Percentiles rank a stretch among this genome's conserved stretches.
These are phyloP conservation scores for Hirtodrosophila confusa DNA, from an alignment of 2,888 invertebrate species.

Conservation along the genomic window DNA sequence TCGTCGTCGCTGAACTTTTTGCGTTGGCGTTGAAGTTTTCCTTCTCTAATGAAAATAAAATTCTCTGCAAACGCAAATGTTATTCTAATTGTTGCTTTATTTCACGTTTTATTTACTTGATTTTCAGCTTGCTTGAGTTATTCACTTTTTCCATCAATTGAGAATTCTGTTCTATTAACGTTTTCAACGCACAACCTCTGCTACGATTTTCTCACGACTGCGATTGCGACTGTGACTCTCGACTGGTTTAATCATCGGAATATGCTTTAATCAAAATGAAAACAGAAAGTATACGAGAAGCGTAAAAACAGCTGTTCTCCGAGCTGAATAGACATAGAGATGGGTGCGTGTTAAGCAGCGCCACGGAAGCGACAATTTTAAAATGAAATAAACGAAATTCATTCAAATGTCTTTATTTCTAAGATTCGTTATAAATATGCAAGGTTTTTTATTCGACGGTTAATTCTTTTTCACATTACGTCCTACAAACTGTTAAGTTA, in stretches of 20 bases:
- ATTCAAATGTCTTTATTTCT: too few relatives aligned
- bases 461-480: too few relatives aligned
- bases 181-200: slow-evolving; percentile 35
- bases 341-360: slow-evolving; percentile 23
- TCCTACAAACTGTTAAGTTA: too few relatives aligned
- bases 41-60: slow-evolving; percentile 14
- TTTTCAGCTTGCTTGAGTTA: background rate
- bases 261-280: slow-evolving; percentile 76
- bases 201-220: slow-evolving; percentile 48
- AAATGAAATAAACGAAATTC: too few relatives aligned
- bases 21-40: slow-evolving; percentile 28
- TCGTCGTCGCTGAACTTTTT: slow-evolving; percentile 15
- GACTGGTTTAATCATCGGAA: slow-evolving; percentile 74
- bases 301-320: slow-evolving; percentile 67
- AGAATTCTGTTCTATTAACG: slow-evolving; percentile 18
- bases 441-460: too few relatives aligned
- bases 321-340: slow-evolving; percentile 46
- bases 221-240: slow-evolving; percentile 50
- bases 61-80: background rate
- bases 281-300: slow-evolving; percentile 73
- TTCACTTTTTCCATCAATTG: slow-evolving; percentile 12
- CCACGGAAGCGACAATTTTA: slow-evolving; percentile 1
- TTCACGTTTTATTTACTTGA: slow-evolving; percentile 6
- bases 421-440: too few relatives aligned
- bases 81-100: slow-evolving; percentile 1